A percentile compares a stretch with the other conserved stretches of the same genome.
Evolutionary conservation across 1,140 invertebrate genomes (phyloP).

Genomic region (Laodelphax striatellus): DNA sequence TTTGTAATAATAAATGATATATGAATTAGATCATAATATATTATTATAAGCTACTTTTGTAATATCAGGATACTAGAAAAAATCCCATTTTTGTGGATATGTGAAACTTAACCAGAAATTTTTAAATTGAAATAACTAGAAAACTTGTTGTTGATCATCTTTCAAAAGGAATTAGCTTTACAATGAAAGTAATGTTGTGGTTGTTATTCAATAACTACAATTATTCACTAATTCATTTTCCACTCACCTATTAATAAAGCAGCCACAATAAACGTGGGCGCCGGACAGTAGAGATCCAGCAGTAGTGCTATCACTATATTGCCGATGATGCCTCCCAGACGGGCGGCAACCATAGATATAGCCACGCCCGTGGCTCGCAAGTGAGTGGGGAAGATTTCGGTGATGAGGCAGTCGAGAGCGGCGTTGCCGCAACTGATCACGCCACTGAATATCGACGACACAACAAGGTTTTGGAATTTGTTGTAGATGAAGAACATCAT

Average conservation of each 20-base stretch:
- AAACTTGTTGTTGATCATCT: too few species aligned
- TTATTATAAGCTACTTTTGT: too few species aligned
- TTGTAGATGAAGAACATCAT: conserved; percentile 73
- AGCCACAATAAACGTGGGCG: conserved; percentile 75
- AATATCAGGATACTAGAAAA: too few species aligned
- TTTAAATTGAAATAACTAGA: too few species aligned
- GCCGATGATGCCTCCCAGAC: conserved; percentile 72
- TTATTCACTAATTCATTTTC: too few species aligned
- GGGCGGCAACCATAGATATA: conserved; percentile 74
- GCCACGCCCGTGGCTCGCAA: conserved; percentile 74
- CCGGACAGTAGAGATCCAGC: conserved; percentile 69
- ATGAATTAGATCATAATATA: too few species aligned
- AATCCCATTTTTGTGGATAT: too few species aligned
- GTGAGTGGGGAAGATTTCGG: conserved; percentile 80
- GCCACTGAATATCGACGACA: conserved; percentile 73
- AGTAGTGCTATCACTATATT: conserved; percentile 76
- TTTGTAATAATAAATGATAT: too few species aligned
- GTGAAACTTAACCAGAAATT: too few species aligned
- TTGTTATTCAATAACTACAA: too few species aligned
- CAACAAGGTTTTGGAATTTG: conserved; percentile 67
- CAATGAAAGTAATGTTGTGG: too few species aligned
- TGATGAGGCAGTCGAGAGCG: conserved; percentile 75
- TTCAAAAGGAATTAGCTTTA: too few species aligned
- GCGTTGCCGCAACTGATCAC: conserved; percentile 82
- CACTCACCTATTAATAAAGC: conserved; percentile 51